Evolutionary conservation across 2,113 vertebrate genomes (phyloP).

Genomic region (Muntiacus muntjak): DNA sequence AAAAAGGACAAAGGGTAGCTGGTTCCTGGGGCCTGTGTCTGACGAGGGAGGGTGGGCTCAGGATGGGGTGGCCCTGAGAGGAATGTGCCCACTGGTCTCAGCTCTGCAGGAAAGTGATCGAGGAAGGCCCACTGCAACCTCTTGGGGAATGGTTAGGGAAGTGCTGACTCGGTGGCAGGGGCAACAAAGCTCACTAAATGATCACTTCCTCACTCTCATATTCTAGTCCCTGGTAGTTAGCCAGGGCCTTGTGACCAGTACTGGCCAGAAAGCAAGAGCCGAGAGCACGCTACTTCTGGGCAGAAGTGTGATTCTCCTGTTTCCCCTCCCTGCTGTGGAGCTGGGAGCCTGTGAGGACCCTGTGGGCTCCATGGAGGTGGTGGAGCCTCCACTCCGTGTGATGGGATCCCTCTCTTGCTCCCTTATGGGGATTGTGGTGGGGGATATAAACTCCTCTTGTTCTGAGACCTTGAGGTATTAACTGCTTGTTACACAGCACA

Average conservation of each 20-base stretch:
- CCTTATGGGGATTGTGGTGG: neutral
- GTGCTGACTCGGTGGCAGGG: neutral
- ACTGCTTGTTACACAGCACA: neutral
- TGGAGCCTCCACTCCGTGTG: neutral
- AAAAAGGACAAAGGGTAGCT: rapidly evolving
- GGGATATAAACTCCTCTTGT: neutral
- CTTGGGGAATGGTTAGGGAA: rapidly evolving
- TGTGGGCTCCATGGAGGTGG: neutral
- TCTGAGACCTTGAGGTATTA: neutral
- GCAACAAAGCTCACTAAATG: neutral
- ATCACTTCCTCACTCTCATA: neutral
- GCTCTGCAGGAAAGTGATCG: rapidly evolving
- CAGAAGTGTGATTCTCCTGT: rapidly evolving
- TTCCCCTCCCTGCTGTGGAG: neutral
- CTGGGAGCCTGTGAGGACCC: neutral
- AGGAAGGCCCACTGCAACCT: neutral
- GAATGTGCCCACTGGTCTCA: neutral
- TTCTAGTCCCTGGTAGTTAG: neutral
- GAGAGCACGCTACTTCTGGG: rapidly evolving
- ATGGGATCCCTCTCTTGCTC: rapidly evolving
- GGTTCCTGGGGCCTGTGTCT: neutral
- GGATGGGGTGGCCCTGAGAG: neutral
- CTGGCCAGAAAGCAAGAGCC: neutral
- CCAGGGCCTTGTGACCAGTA: rapidly evolving
- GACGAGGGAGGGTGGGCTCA: neutral